Percentiles rank a stretch among this genome's conserved stretches.
Conservation (phyloP, 2,888 invertebrate genomes). For the Scrobipalpa atriplicella region DNA sequence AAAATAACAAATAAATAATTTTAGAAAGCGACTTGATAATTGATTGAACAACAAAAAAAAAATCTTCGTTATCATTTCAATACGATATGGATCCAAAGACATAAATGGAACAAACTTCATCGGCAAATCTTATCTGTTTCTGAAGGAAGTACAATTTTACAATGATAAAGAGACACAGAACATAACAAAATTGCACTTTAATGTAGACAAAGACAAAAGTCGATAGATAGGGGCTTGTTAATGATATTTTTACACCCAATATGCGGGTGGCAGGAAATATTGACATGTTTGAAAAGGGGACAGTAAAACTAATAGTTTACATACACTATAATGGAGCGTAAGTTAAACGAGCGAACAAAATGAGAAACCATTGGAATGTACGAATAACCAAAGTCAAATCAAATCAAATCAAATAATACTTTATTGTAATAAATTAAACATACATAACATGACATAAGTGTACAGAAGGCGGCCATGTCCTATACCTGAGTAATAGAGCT, state of each 20-base stretch:
- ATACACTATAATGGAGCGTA: not conserved
- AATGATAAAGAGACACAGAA: not conserved
- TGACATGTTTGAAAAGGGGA: not conserved
- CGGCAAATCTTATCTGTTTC: not conserved
- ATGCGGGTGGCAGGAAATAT: constrained; percentile 53
- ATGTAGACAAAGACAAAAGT: constrained; percentile 15
- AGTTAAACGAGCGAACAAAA: not conserved
- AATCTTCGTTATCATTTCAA: not conserved
- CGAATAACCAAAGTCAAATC: no score
- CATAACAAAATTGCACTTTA: not conserved
- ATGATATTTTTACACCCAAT: not conserved
- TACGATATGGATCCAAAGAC: not conserved
- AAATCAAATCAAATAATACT: no score
- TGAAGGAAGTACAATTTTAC: not conserved
- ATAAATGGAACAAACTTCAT: not conserved
- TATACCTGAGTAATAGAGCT: no score
- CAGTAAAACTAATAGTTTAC: not conserved
- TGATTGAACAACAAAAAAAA: no score
- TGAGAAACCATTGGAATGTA: no score
- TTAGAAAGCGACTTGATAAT: no score
- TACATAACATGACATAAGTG: no score
- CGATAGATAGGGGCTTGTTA: not conserved
- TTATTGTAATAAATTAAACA: no score
- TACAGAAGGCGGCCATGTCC: no score
- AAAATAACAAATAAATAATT: no score